Evolutionary conservation across 2,888 invertebrate genomes (phyloP).

Genomic region (Dorcus parallelipipedus): DNA sequence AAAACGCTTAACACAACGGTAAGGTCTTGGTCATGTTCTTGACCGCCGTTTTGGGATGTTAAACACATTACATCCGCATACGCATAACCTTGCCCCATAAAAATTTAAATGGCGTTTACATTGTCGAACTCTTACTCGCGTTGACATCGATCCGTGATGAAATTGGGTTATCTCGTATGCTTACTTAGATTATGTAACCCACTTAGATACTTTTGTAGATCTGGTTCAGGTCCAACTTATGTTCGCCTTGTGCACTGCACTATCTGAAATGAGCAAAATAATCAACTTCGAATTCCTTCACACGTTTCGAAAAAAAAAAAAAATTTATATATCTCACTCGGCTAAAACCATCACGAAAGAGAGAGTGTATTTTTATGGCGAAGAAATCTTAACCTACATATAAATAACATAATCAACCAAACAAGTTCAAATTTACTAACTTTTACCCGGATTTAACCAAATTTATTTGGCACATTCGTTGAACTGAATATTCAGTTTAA

Average conservation of each 20-base stretch:
- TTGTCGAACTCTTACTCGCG: constrained; percentile 10
- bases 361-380: constrained; percentile 22
- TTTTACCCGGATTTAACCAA: too few species aligned
- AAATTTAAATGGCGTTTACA: constrained; percentile 15
- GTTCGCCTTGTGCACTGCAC: neutral
- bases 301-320: too few species aligned
- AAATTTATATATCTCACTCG: too few species aligned
- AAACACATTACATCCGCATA: constrained; percentile 19
- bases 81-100: constrained; percentile 20
- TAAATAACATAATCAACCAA: too few species aligned
- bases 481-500: too few species aligned
- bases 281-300: neutral
- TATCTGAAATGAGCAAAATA: neutral
- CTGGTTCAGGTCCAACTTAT: constrained; percentile 14
- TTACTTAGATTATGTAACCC: constrained; percentile 17
- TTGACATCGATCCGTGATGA: constrained; percentile 16
- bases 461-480: too few species aligned
- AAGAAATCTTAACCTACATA: too few species aligned
- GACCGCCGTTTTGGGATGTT: constrained; percentile 14
- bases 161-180: constrained; percentile 22
- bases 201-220: constrained; percentile 17
- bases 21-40: constrained; percentile 22
- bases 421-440: too few species aligned
- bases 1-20: neutral
- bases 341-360: constrained; percentile 26